Percentiles rank a stretch among this genome's conserved stretches.
phyloP scores from a whole-genome alignment of 1,140 invertebrate genomes.

The Dinothrombium tinctorium region DNA sequence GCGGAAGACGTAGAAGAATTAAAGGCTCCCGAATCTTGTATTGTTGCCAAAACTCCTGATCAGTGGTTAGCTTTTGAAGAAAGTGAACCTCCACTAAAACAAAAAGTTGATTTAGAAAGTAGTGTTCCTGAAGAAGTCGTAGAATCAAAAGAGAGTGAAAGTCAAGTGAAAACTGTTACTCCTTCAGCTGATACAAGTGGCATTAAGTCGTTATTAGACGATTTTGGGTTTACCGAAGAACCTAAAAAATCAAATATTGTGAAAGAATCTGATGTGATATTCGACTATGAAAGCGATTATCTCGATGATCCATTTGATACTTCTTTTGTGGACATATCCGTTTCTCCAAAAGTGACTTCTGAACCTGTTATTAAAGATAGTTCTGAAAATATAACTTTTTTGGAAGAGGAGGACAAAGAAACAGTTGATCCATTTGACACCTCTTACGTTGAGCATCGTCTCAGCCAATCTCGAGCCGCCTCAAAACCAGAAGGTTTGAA shows the following conservation, averaged over 20 bases:
- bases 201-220: slow-evolving; percentile 9
- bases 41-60: not conserved
- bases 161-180: not conserved
- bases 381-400: too few relatives aligned
- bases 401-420: too few relatives aligned
- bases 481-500: too few relatives aligned
- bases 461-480: too few relatives aligned
- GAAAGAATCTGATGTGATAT: not conserved
- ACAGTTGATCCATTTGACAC: too few relatives aligned
- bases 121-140: not conserved
- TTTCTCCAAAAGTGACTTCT: too few relatives aligned
- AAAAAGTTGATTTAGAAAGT: too few relatives aligned
- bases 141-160: not conserved
- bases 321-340: slow-evolving; percentile 14
- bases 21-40: not conserved
- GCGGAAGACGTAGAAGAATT: slow-evolving; percentile 7
- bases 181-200: not conserved
- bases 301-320: slow-evolving; percentile 18
- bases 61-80: not conserved
- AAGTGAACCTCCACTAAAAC: not conserved
- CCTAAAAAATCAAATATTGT: slow-evolving; percentile 5
- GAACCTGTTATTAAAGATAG: too few relatives aligned
- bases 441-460: too few relatives aligned
- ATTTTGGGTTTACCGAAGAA: slow-evolving; percentile 8
- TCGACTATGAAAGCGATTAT: slow-evolving; percentile 6